Percentiles rank a stretch among this genome's conserved stretches.
Evolutionary conservation across 2,797 vertebrate genomes (phyloP).

Genomic region (Aplochiton taeniatus): DNA sequence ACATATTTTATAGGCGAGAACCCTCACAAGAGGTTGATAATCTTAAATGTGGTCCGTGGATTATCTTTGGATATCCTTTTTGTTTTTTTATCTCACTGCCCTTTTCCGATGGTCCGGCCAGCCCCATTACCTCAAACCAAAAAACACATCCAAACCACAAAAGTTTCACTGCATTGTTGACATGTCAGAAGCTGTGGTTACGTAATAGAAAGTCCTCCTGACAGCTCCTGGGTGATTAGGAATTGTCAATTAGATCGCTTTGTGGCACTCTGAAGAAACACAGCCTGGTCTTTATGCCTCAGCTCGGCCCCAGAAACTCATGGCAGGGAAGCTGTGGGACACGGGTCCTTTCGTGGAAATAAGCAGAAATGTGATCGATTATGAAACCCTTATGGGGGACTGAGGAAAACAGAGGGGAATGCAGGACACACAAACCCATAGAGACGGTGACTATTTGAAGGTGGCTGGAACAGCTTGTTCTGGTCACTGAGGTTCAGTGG

Average conservation of each 20-base stretch:
- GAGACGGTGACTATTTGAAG: conserved; percentile 46
- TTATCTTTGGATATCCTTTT: background rate
- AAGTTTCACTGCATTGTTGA: conserved; percentile 58
- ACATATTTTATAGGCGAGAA: background rate
- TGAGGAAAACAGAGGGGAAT: conserved; percentile 34
- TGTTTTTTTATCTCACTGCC: background rate
- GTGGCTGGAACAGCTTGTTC: conserved; percentile 70
- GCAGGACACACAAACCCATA: conserved; percentile 15
- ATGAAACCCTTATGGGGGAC: background rate
- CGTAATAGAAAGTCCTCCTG: conserved; percentile 71
- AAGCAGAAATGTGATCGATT: background rate
- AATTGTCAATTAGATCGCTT: conserved; percentile 76
- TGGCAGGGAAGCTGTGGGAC: conserved; percentile 44
- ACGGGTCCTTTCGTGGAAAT: conserved; percentile 39
- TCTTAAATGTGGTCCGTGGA: no score
- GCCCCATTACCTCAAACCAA: background rate
- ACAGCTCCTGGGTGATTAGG: conserved; percentile 71
- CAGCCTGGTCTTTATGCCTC: conserved; percentile 77
- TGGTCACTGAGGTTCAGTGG: conserved; percentile 54
- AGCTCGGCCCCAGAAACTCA: conserved; percentile 49
- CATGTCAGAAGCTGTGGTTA: conserved; percentile 72
- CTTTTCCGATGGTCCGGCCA: no score
- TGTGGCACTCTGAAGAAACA: conserved; percentile 74
- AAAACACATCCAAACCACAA: conserved; percentile 30
- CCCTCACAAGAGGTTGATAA: no score